Base-by-base conservation (phyloP, 2,797 vertebrate genomes). In the Coracias cyanogaster region DNA sequence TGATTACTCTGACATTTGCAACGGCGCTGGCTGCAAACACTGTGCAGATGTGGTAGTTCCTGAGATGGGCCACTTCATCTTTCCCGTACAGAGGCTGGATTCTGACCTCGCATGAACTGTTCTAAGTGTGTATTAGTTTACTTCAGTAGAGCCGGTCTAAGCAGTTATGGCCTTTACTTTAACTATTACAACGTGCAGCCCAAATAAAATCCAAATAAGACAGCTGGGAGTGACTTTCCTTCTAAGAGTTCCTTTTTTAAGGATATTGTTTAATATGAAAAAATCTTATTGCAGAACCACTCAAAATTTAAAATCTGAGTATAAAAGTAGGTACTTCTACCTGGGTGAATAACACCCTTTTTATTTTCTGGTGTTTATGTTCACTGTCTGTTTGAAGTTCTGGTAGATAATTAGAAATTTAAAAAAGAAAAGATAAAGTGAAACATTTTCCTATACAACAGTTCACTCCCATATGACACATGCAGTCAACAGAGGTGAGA, bases 381-480 rank as follows among this genome's bases (percentile, higher is more conserved):
- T 71, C 64, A 15, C 39, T 62, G 37, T 24, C 52, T 60, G 12
- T n/a, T 60, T 21, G 25, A 83, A 19, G 12, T 12, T 31, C 49
- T 24, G 8, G 28, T 4, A 73, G 35, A 6, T 61, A 29, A 37
- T 29, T 21, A 4, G 5, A 28, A 66, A 21, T 22, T 43, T 10
- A 43, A 14, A 43, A 9, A 55, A 37, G 37, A 10, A 69, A 55
- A 29, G 9, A 13, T 2, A 2, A 31, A 37, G 46, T 16, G 2
- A 14, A 82, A 5, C 3, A 20, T 18, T 35, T 79, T 26, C n/a
- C 31, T 55, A 6, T n/a, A 31, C 54, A 55, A n/a, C 16, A 10
- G 52, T 16, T 31, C 20, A 43, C 55, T 5, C n/a, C 41, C 0
- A 0, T 20, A 49, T 12, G 66, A 18, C 29, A 6, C 0, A 2